These are phyloP conservation scores for Periparus ater DNA, from an alignment of 2,797 vertebrate genomes.

Conservation along the genomic window DNA sequence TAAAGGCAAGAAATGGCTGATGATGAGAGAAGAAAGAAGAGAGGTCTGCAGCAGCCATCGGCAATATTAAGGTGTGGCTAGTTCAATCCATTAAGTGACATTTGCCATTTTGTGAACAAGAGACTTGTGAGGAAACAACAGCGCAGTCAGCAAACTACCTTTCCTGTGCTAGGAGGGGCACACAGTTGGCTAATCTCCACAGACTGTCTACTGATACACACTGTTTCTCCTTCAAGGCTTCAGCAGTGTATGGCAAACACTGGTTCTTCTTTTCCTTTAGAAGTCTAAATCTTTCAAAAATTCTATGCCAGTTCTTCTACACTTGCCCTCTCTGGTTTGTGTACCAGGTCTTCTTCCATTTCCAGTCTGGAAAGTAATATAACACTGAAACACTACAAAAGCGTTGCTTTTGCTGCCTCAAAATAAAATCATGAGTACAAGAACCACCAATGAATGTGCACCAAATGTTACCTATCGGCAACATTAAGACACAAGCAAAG, in stretches of 20 bases:
- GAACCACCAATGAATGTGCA: rapidly evolving
- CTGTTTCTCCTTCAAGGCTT: background rate
- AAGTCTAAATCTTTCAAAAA: background rate
- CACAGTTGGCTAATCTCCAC: background rate
- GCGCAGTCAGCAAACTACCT: background rate
- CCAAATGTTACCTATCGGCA: background rate
- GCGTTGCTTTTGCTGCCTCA: background rate
- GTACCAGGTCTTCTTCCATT: background rate
- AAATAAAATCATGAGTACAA: background rate
- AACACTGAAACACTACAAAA: background rate
- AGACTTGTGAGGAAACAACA: background rate
- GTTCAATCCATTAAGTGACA: background rate
- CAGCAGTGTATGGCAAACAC: background rate
- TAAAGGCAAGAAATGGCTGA: background rate
- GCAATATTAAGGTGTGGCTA: background rate
- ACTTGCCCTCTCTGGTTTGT: background rate
- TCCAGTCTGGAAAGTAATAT: background rate
- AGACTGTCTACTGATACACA: background rate
- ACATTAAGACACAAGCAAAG: background rate
- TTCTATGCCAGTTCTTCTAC: background rate
- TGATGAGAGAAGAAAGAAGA: background rate
- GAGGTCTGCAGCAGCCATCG: background rate
- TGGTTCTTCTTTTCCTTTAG: background rate
- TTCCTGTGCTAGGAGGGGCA: background rate
- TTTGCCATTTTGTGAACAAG: background rate